Evolutionary conservation across 2,113 vertebrate genomes (phyloP), one percentile per base, ranked within the genome.

Genomic region (Amblyopsis rosae): DNA sequence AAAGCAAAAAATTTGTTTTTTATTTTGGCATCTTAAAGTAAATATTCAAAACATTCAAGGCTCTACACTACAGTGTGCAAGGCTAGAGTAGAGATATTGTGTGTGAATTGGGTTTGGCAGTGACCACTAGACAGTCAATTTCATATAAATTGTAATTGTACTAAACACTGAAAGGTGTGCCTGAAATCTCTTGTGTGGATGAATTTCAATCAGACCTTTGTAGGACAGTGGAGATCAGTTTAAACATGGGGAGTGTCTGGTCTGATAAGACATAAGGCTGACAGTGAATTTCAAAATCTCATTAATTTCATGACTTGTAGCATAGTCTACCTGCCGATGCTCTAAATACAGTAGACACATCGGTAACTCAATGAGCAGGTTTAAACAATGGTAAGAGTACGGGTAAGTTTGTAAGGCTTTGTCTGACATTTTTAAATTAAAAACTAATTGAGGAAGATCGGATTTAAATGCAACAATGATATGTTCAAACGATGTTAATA

Each of bases 231-330:
- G 65, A 79, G 66, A 68, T 62, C 49, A 15, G 13, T 55, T 16
- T 17, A 65, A 45, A 55, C 50, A 65, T 33, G 3, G 67, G 67
- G 79, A 80, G 65, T 62, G 75, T 73, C 82, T 88, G 83, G 71
- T 65, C 49, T 72, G 49, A 26, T 26, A 26, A 26, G 15, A 16
- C 82, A 88, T 86, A 87, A 87, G 82, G 75, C 65, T 67, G 26
- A 41, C 4, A 5, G 59, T 65, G 68, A 72, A 59, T 73, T 75
- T 64, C 70, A 63, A 59, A 45, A 47, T 15, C 59, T 54, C 50
- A n/a, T 50, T 16, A 65, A 17, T 75, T 32, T 17, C 17, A 1
- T 13, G 41, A 47, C 12, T 26, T 26, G 26, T 26, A 26, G 26
- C 2, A 26, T 26, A 26, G 26, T 26, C 26, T 26, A 26, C 26